Evolutionary conservation across 2,113 vertebrate genomes (phyloP).

Genomic region (Oncorhynchus keta): DNA sequence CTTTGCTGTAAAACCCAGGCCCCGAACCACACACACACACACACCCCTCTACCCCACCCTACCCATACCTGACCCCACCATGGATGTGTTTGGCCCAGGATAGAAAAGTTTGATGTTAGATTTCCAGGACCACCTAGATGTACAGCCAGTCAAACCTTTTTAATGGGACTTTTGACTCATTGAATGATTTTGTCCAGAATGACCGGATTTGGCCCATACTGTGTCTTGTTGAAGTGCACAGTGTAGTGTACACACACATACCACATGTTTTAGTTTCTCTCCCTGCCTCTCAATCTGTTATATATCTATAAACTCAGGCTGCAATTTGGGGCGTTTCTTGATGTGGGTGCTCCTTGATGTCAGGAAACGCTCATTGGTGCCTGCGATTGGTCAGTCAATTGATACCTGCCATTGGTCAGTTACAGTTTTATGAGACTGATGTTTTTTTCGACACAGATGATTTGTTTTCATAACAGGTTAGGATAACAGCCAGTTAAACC

Average conservation of each 20-base stretch:
- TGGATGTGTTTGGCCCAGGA: constrained; percentile 4
- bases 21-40: constrained; percentile 10
- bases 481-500: constrained; percentile 1
- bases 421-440: no score
- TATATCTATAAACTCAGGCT: no score
- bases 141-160: constrained; percentile 13
- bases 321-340: no score
- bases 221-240: neutral
- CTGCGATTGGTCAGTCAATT: no score
- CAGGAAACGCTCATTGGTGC: no score
- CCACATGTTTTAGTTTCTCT: constrained; percentile 2
- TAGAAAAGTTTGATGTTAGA: neutral
- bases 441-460: no score
- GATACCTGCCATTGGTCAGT: no score
- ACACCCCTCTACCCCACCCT: neutral
- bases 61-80: constrained; percentile 16
- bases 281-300: neutral
- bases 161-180: constrained; percentile 15
- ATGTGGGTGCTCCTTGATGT: no score
- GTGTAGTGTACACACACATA: neutral
- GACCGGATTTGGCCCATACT: neutral
- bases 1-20: constrained; percentile 32
- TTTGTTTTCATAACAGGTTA: no score
- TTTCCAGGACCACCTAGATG: constrained; percentile 10
- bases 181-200: constrained; percentile 1